A percentile compares a stretch with the other conserved stretches of the same genome.
Conservation (phyloP, 2,113 vertebrate genomes). For the Prietella phreatophila region DNA sequence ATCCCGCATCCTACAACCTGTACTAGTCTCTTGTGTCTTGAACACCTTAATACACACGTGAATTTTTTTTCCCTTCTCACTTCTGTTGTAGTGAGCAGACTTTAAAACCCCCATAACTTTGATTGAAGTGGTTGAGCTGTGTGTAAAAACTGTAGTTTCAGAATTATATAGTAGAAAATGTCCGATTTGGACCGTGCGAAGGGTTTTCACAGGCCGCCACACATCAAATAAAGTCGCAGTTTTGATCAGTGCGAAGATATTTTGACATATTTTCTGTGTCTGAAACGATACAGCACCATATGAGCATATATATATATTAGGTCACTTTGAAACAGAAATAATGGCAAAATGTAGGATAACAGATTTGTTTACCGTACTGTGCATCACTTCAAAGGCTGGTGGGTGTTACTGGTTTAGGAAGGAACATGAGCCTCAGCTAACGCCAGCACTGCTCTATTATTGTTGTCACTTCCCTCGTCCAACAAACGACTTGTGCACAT, state of each 20-base stretch:
- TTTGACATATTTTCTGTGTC: background rate
- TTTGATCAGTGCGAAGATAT: too few relatives aligned
- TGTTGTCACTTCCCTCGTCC: background rate
- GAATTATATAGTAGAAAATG: too few relatives aligned
- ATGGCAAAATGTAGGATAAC: background rate
- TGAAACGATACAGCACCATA: background rate
- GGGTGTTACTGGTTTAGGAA: background rate
- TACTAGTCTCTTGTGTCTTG: too few relatives aligned
- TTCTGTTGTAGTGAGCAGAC: background rate
- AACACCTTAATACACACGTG: background rate
- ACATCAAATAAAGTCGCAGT: too few relatives aligned
- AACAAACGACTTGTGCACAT: background rate
- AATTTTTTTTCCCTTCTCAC: background rate
- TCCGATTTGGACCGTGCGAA: too few relatives aligned
- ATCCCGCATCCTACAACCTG: background rate
- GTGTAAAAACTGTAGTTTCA: background rate
- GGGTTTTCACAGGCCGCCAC: too few relatives aligned
- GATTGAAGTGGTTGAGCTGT: background rate
- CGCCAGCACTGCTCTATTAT: background rate
- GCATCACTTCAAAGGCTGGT: background rate
- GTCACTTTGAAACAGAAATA: background rate
- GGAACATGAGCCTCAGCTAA: background rate
- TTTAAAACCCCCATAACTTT: background rate
- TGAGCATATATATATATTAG: background rate
- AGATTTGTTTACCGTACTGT: conserved; percentile 3